Percentiles rank a stretch among this genome's conserved stretches.
Conservation (phyloP, 1,140 invertebrate species). For the Macrobrachium nipponense region DNA sequence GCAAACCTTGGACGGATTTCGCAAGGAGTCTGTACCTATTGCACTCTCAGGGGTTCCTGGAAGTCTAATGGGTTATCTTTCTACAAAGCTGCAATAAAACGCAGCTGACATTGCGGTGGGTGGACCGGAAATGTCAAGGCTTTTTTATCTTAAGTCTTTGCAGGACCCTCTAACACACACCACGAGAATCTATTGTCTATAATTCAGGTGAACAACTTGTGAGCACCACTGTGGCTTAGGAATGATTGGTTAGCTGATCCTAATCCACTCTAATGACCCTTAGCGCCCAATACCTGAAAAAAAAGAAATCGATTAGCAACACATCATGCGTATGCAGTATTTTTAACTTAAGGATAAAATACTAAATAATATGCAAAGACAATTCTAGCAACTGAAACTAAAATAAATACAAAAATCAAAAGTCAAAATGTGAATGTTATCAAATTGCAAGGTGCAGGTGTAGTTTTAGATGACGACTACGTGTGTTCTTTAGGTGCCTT, state of each 20-base stretch:
- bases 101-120: background rate
- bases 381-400: background rate
- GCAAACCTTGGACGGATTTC: too few relatives aligned
- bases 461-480: too few relatives aligned
- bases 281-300: constrained; percentile 5
- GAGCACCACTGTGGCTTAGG: constrained; percentile 18
- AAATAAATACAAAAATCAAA: background rate
- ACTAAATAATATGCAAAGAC: background rate
- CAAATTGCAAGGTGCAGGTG: too few relatives aligned
- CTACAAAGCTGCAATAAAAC: background rate
- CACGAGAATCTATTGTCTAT: constrained; percentile 17
- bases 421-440: too few relatives aligned
- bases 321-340: background rate
- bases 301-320: background rate
- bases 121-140: background rate
- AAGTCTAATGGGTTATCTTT: too few relatives aligned
- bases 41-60: too few relatives aligned
- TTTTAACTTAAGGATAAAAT: background rate
- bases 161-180: background rate
- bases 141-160: background rate
- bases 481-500: too few relatives aligned
- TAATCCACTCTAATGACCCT: background rate
- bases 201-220: constrained; percentile 19
- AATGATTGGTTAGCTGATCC: background rate
- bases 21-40: too few relatives aligned